phyloP scores from a whole-genome alignment of 2,113 vertebrate genomes.

The Forbesichthys papilliferus region DNA sequence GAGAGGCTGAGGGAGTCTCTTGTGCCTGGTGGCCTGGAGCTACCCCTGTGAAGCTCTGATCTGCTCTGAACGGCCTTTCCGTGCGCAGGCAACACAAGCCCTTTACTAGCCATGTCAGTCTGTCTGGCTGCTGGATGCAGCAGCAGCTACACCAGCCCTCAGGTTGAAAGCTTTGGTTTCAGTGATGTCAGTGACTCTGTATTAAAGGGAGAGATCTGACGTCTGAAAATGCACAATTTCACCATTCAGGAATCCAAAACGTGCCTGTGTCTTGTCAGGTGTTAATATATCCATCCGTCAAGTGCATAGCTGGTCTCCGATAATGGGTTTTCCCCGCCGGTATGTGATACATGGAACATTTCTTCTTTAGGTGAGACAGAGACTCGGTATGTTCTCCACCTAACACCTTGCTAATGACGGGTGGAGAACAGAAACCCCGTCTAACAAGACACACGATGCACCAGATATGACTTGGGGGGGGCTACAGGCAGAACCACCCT shows the following conservation, averaged over 20 bases:
- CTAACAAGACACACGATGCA: slow-evolving; percentile 40
- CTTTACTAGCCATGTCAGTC: not conserved
- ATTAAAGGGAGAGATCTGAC: too few relatives aligned
- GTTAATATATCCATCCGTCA: too few relatives aligned
- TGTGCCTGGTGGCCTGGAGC: slow-evolving; percentile 64
- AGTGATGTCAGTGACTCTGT: too few relatives aligned
- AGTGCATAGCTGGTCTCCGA: not conserved
- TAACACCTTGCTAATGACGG: not conserved
- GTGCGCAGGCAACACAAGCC: slow-evolving; percentile 1
- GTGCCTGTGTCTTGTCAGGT: too few relatives aligned
- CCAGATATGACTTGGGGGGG: slow-evolving; percentile 30
- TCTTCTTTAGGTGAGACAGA: slow-evolving; percentile 1
- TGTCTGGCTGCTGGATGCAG: too few relatives aligned
- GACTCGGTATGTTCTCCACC: not conserved
- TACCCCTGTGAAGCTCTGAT: slow-evolving; percentile 58
- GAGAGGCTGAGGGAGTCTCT: slow-evolving; percentile 71
- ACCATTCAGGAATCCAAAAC: too few relatives aligned
- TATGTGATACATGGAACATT: slow-evolving; percentile 6
- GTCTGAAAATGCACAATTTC: too few relatives aligned
- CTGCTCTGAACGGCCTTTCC: slow-evolving; percentile 55
- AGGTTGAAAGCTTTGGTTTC: too few relatives aligned
- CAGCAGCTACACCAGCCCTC: too few relatives aligned
- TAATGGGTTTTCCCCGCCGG: not conserved
- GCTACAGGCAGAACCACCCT: slow-evolving; percentile 14
- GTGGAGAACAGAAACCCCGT: slow-evolving; percentile 14